Evolutionary conservation across 2,888 invertebrate genomes (phyloP).

Genomic region (Eulithis prunata): DNA sequence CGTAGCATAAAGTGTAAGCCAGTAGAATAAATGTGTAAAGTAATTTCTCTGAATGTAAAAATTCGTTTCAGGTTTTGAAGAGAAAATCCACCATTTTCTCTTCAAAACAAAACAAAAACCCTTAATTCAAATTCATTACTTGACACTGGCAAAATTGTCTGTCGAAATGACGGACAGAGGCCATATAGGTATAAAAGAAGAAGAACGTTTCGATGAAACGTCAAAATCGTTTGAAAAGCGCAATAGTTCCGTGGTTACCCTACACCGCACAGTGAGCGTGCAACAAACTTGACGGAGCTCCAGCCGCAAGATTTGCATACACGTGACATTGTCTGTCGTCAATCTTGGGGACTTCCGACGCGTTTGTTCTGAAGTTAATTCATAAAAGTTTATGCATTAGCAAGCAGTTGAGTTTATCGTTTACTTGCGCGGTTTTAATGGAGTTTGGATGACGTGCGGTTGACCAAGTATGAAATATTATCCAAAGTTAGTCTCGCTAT

Average conservation of each 20-base stretch:
- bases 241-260: slow-evolving; percentile 14
- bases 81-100: no score
- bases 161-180: no score
- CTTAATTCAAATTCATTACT: no score
- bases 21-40: no score
- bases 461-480: slow-evolving; percentile 13
- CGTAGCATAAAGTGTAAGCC: no score
- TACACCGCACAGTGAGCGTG: slow-evolving; percentile 28
- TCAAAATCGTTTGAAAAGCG: no score
- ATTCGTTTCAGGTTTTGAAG: no score
- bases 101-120: no score
- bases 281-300: slow-evolving; percentile 30
- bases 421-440: slow-evolving; percentile 27
- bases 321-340: slow-evolving; percentile 41
- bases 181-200: no score
- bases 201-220: no score
- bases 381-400: slow-evolving; percentile 37
- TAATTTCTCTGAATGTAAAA: no score
- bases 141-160: no score
- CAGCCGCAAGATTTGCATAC: slow-evolving; percentile 38
- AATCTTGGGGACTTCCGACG: slow-evolving; percentile 35
- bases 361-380: slow-evolving; percentile 37
- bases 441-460: slow-evolving; percentile 25
- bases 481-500: not conserved
- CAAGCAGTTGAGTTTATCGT: slow-evolving; percentile 32